Base-by-base conservation (phyloP, 2,888 invertebrate genomes). In the Nemurella pictetii region DNA sequence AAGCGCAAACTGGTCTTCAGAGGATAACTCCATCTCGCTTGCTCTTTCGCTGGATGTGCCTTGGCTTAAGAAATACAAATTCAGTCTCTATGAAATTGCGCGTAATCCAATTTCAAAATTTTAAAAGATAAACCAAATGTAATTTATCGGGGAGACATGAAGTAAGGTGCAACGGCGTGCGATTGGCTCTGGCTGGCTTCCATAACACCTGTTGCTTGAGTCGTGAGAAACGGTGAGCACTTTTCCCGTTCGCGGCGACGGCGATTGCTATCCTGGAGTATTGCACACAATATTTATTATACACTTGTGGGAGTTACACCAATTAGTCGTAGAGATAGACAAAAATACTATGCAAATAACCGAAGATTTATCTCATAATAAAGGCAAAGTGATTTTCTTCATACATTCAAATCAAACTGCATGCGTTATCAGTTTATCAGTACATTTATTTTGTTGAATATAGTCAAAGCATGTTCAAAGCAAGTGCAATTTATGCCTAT, bases 221-320 rank as follows among this genome's bases (percentile, higher is more conserved):
- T 75, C 27, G 27, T 75, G 75, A 75, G 26, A 7, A 75, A 9
- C 27, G 26, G 9, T 74, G 26, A n/a, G 55, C 9, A 55, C 55
- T 55, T 55, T 55, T 55, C 55, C 55, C 20, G 55, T 55, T n/a
- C 26, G 26, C 75, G 75, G 26, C 75, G 0, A 27, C 28, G 75
- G 28, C 28, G 75, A 75, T 75, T 12, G 80, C 26, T 26, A 81
- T 81, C 80, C 26, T 81, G 32, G n/a, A n/a, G n/a, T 35, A 81
- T 81, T 81, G 80, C 80, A 81, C 80, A 35, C 32, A 3, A 26
- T 75, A 75, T 26, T 75, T 27, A 55, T 55, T 12, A 30, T 26
- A 35, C 20, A 82, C 55, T 72, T 82, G 82, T 72, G 82, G 55
- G 55, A 82, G 55, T 72, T 72, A 55, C 26, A 72, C 82, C 82